Conservation (phyloP, 2,797 vertebrate genomes). For the Malurus leucopterus region DNA sequence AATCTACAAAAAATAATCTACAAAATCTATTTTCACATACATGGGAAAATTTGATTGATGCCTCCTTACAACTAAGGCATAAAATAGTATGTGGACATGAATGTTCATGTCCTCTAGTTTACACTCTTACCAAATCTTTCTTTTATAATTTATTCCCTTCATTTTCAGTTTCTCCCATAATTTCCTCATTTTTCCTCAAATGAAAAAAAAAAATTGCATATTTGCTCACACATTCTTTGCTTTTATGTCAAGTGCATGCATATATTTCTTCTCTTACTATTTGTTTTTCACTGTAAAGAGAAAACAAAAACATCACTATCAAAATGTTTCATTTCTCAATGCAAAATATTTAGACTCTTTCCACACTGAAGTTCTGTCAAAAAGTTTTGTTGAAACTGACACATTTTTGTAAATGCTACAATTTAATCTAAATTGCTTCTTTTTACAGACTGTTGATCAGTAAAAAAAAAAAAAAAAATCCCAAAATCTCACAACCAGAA, state of each 20-base stretch:
- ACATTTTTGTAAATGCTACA: not conserved
- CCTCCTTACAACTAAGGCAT: not conserved
- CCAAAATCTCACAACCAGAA: not conserved
- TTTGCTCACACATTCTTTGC: not conserved
- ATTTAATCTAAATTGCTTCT: not conserved
- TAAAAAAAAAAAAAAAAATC: too few species aligned
- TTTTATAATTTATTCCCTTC: not conserved
- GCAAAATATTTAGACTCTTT: not conserved
- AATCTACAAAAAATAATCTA: not conserved
- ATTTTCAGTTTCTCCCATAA: not conserved
- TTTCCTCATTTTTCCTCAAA: not conserved
- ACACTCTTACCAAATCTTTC: not conserved
- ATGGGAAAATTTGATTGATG: not conserved
- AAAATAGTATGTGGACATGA: not conserved
- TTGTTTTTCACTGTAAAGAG: not conserved
- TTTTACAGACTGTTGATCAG: not conserved
- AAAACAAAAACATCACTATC: not conserved
- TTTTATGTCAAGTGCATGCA: not conserved
- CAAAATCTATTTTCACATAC: not conserved
- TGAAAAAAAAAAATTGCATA: not conserved
- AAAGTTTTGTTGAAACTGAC: not conserved
- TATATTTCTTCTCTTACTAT: not conserved
- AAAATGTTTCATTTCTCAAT: not conserved
- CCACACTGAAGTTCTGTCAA: not conserved
- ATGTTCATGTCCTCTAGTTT: not conserved